Conservation (phyloP, 2,113 vertebrate genomes). For the Eleginops maclovinus region DNA sequence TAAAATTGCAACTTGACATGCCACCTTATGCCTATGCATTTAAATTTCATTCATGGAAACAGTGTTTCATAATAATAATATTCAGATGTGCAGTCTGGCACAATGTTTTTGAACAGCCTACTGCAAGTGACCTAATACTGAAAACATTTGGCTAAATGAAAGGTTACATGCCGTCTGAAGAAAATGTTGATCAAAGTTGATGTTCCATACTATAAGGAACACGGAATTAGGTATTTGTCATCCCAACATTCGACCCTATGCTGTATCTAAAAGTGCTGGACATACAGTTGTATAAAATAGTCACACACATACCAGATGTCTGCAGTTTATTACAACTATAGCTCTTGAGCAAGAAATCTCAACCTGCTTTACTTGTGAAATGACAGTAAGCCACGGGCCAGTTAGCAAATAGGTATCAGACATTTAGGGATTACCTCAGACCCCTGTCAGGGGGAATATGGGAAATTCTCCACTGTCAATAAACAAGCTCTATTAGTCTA, state of each 20-base stretch:
- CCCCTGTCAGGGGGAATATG: background rate
- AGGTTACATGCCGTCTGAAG: conserved; percentile 57
- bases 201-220: conserved; percentile 29
- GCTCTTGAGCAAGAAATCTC: background rate
- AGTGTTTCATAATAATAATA: conserved; percentile 62
- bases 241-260: background rate
- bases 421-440: background rate
- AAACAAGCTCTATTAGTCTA: background rate
- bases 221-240: background rate
- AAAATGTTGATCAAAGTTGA: conserved; percentile 59
- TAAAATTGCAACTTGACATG: conserved; percentile 25
- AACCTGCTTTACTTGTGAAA: background rate
- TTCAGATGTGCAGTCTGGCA: conserved; percentile 74
- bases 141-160: conserved; percentile 65
- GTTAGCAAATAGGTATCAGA: background rate
- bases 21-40: conserved; percentile 48
- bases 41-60: conserved; percentile 67
- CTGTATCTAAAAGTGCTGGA: background rate
- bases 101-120: conserved; percentile 46
- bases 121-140: conserved; percentile 67
- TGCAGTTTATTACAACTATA: background rate
- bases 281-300: background rate
- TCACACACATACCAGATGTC: conserved; percentile 11
- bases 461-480: background rate
- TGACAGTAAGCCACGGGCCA: background rate